Evolutionary conservation across 2,797 vertebrate genomes (phyloP), one percentile per base, ranked within the genome.

Genomic region (Amphiprion clarkii): DNA sequence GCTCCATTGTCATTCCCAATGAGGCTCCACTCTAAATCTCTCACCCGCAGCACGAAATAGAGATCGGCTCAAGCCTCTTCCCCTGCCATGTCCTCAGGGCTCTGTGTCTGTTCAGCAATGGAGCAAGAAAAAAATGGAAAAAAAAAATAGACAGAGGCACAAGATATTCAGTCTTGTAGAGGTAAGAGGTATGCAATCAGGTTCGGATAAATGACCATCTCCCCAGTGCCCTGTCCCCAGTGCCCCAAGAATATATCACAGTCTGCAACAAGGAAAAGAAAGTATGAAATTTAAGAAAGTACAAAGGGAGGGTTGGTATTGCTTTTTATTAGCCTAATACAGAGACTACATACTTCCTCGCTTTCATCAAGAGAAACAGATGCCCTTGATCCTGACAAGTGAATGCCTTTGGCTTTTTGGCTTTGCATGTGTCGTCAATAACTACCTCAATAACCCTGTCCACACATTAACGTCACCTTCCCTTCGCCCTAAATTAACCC

Each of bases 1-100:
- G 72, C 81, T 70, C 77, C 51, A 82, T 83, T 90, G 87, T 92
- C 85, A 86, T 89, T 89, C 86, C 66, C 81, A 78, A 33, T 84
- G 81, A 88, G 60, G 53, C 77, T 67, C 62, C 65, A 60, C 65
- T 81, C 62, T 79, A 80, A 87, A 88, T 88, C 76, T 76, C 39
- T 85, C 59, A 36, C 62, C 76, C 74, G 71, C 80, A 76, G 70
- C 73, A 85, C 88, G 73, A 84, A 89, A 87, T 58, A 76, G 60
- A 87, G 86, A 86, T 74, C 59, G 81, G 68, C 73, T 79, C 74
- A 66, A 86, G 65, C 67, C 65, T 85, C 49, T 66, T 84, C 67
- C 53, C 59, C 79, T 74, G 67, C 78, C 55, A 49, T 81, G 71
- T 78, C 88, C 82, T 73, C 36, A 1, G 78, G 83, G 83, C 65